phyloP scores from a whole-genome alignment of 2,797 vertebrate genomes.

The Pogoniulus pusillus region DNA sequence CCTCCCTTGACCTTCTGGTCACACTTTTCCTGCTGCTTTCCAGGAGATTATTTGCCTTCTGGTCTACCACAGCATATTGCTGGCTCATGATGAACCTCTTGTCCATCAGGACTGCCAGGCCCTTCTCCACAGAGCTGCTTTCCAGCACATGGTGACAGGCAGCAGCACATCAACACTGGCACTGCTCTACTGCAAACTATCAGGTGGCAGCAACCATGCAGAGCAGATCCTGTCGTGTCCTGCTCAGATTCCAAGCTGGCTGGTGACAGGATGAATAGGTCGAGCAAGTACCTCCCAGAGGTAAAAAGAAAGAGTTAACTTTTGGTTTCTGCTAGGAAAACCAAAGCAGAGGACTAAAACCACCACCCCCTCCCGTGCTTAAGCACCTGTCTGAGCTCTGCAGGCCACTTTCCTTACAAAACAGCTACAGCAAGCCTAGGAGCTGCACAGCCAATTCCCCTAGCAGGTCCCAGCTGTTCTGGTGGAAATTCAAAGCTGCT shows the following conservation, averaged over 20 bases:
- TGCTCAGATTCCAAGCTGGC: no score
- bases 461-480: not conserved
- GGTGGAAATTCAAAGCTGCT: not conserved
- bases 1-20: no score
- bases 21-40: no score
- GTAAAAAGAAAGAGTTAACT: no score
- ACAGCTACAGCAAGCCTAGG: not conserved
- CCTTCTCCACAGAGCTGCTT: no score
- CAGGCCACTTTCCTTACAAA: not conserved
- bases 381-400: not conserved
- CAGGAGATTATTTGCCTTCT: no score
- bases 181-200: accelerated
- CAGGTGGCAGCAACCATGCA: accelerated
- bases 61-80: no score
- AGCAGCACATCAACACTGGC: not conserved
- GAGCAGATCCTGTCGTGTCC: not conserved
- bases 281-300: not conserved
- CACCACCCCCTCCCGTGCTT: not conserved
- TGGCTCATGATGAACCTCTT: no score
- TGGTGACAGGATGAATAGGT: accelerated
- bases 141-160: accelerated
- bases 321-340: accelerated
- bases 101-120: no score
- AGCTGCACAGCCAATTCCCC: not conserved
- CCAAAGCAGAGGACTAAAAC: no score